Conservation (phyloP, 2,888 invertebrate species). For the Cephus runcator region DNA sequence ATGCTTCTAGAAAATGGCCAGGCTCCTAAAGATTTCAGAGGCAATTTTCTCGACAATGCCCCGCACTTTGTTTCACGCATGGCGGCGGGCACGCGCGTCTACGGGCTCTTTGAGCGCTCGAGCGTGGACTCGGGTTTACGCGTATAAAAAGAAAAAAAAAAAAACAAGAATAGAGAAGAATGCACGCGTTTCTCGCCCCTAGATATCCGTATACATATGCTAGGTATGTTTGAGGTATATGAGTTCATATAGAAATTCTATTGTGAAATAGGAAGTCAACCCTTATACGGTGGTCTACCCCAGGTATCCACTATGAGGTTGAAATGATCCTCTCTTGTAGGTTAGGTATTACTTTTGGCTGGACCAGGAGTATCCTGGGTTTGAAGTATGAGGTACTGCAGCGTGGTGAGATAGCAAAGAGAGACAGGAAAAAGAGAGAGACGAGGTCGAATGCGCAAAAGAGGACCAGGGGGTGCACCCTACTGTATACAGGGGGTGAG, state of each 20-base stretch:
- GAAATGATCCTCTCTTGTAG: background rate
- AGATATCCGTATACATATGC: background rate
- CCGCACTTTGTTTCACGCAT: conserved; percentile 43
- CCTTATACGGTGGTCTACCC: background rate
- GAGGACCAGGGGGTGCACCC: background rate
- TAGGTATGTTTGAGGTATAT: background rate
- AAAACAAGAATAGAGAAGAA: background rate
- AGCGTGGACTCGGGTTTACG: conserved; percentile 21
- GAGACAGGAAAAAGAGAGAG: too few relatives aligned
- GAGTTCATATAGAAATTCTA: background rate
- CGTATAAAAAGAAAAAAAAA: conserved; percentile 14
- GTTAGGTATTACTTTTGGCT: background rate
- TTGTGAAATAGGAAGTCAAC: background rate
- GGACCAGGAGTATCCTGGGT: background rate
- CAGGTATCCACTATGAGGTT: background rate
- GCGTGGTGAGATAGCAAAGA: background rate
- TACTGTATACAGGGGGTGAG: background rate
- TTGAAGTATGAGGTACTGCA: background rate
- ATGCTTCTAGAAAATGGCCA: conserved; percentile 10
- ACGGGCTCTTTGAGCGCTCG: conserved; percentile 9
- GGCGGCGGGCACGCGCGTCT: conserved; percentile 19
- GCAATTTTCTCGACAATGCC: conserved; percentile 52
- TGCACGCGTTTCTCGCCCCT: conserved; percentile 5
- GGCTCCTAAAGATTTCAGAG: conserved; percentile 50
- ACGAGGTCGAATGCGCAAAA: background rate